A percentile compares a stretch with the other conserved stretches of the same genome.
Evolutionary conservation across 1,140 invertebrate genomes (phyloP).

Genomic region (Bicyclus anynana): DNA sequence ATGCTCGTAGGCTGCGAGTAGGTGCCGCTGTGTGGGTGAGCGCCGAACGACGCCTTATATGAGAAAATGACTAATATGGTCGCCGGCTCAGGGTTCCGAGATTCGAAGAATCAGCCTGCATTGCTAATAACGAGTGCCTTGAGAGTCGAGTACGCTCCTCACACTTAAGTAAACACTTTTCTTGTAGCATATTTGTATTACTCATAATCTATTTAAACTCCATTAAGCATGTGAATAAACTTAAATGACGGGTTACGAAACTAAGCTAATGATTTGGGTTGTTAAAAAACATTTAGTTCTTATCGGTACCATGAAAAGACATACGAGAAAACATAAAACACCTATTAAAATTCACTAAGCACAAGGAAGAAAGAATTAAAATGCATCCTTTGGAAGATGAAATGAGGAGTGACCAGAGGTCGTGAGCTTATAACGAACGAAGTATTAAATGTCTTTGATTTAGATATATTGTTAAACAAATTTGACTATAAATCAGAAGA

Average conservation of each 20-base stretch:
- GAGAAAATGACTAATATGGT: constrained; percentile 61
- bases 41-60: constrained; percentile 49
- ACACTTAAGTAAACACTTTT: constrained; percentile 10
- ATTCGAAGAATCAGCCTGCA: constrained; percentile 24
- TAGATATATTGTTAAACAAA: too few relatives aligned
- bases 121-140: constrained; percentile 27
- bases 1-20: constrained; percentile 33
- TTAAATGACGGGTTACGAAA: not conserved
- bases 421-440: too few relatives aligned
- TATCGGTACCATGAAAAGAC: not conserved
- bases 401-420: too few relatives aligned
- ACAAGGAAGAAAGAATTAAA: too few relatives aligned
- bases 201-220: not conserved
- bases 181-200: not conserved
- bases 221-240: not conserved
- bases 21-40: constrained; percentile 47
- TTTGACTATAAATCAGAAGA: too few relatives aligned
- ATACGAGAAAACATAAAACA: too few relatives aligned
- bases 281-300: not conserved
- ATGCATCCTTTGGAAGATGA: too few relatives aligned
- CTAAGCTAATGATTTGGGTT: not conserved
- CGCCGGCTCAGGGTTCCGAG: constrained; percentile 38
- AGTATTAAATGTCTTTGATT: too few relatives aligned
- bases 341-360: too few relatives aligned
- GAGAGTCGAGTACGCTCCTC: not conserved